A percentile compares a stretch with the other conserved stretches of the same genome.
Evolutionary conservation across 2,797 vertebrate genomes (phyloP).

Genomic region (Coendou prehensilis): DNA sequence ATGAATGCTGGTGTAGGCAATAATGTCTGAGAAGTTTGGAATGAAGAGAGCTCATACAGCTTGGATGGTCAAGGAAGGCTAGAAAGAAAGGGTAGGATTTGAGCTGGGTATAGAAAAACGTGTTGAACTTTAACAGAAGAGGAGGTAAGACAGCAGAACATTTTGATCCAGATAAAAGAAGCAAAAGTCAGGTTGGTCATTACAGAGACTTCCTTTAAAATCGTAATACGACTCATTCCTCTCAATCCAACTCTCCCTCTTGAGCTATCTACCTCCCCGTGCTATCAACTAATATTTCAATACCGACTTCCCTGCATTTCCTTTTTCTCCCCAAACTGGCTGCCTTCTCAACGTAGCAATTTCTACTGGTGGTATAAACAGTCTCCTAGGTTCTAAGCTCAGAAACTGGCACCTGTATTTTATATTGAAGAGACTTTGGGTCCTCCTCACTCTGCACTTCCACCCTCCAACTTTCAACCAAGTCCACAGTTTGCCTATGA

Average conservation of each 20-base stretch:
- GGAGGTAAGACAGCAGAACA: neutral
- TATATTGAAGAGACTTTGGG: neutral
- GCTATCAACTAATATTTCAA: neutral
- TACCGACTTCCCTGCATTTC: neutral
- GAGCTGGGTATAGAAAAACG: slow-evolving; percentile 26
- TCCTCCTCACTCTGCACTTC: neutral
- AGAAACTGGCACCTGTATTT: neutral
- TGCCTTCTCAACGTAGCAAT: neutral
- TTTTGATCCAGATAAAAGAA: slow-evolving; percentile 56
- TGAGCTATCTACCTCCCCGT: neutral
- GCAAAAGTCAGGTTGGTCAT: slow-evolving; percentile 51
- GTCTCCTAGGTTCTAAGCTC: slow-evolving; percentile 29
- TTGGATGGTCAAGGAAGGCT: neutral
- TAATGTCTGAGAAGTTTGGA: neutral
- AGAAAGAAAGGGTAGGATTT: neutral
- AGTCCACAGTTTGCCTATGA: neutral
- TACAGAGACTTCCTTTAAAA: slow-evolving; percentile 61
- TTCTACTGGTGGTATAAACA: neutral
- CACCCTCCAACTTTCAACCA: slow-evolving; percentile 24
- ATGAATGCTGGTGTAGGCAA: neutral
- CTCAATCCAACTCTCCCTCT: slow-evolving; percentile 3
- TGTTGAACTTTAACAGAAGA: slow-evolving; percentile 32
- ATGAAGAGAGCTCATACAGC: neutral
- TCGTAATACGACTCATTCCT: neutral
- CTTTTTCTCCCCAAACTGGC: neutral